Evolutionary conservation across 2,113 vertebrate species (phyloP), one percentile per base, ranked within the genome.

Genomic region (Okapia johnstoni): DNA sequence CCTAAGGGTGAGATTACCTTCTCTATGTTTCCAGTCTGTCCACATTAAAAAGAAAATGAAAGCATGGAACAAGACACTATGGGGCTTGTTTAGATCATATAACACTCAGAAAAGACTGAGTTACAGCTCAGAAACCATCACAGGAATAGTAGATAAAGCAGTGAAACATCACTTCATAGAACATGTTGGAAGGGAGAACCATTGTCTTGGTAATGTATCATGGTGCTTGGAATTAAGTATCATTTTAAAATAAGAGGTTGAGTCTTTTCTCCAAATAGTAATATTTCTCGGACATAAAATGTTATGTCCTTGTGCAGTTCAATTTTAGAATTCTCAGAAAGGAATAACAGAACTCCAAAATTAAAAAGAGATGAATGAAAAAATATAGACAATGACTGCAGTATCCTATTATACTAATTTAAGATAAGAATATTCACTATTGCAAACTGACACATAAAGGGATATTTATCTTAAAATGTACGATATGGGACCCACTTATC

Each of bases 201-300:
- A 21, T 33, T 57, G 88, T 85, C 46, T 57, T 26, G 16, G 12
- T 48, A 84, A 88, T 79, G 19, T 23, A 95, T 8, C 19, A 52
- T n/a, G n/a, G 33, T 23, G 36, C 52, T 36, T 52, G 33, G 77
- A 94, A 91, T 1, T 33, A 88, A 80, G 25, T 19, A 52, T 33
- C 25, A 93, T 87, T 94, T 94, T 97, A 13, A 90, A 85, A 25
- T 52, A 96, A 94, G 30, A 60, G 52, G 83, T 76, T 50, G 70
- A 89, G 40, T 40, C 12, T 90, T 96, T 94, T 90, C 50, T 87
- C 43, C 8, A 93, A 90, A 77, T 16, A 86, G 7, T 36, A 81
- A 13, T 85, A 92, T 92, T 81, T 96, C 5, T 43, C 6, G 23
- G 40, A n/a, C 25, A 91, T 81, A 61, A 95, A 60, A 79, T 50